A percentile compares a stretch with the other conserved stretches of the same genome.
These are phyloP conservation scores for Piprites chloris DNA, from an alignment of 2,113 vertebrate genomes.

Conservation along the genomic window DNA sequence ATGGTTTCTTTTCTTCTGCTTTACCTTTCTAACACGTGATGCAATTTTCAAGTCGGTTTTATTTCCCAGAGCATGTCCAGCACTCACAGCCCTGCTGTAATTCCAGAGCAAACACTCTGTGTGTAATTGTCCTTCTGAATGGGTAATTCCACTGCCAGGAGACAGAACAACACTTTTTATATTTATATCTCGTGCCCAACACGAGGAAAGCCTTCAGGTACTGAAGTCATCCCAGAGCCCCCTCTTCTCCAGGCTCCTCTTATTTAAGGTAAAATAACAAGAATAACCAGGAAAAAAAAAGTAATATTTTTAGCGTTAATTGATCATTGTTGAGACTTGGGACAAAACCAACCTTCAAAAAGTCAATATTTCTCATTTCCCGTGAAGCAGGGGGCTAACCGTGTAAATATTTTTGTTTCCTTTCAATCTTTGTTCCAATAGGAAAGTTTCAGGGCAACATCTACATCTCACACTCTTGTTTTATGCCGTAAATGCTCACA, in stretches of 20 bases:
- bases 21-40: neutral
- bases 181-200: neutral
- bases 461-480: neutral
- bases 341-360: neutral
- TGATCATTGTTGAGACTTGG: neutral
- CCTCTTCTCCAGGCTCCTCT: neutral
- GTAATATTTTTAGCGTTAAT: neutral
- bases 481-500: neutral
- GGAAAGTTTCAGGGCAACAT: neutral
- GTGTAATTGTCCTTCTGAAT: neutral
- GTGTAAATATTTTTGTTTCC: neutral
- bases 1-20: neutral
- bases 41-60: neutral
- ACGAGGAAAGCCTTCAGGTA: neutral
- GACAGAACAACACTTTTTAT: neutral
- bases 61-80: neutral
- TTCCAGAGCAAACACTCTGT: neutral
- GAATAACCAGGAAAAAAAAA: neutral
- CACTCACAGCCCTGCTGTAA: neutral
- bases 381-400: neutral
- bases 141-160: neutral
- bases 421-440: neutral
- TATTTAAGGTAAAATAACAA: neutral
- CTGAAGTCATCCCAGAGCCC: neutral
- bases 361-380: neutral